Evolutionary conservation across 2,113 vertebrate genomes (phyloP), one percentile per base, ranked within the genome.

Genomic region (Phainopepla nitens): DNA sequence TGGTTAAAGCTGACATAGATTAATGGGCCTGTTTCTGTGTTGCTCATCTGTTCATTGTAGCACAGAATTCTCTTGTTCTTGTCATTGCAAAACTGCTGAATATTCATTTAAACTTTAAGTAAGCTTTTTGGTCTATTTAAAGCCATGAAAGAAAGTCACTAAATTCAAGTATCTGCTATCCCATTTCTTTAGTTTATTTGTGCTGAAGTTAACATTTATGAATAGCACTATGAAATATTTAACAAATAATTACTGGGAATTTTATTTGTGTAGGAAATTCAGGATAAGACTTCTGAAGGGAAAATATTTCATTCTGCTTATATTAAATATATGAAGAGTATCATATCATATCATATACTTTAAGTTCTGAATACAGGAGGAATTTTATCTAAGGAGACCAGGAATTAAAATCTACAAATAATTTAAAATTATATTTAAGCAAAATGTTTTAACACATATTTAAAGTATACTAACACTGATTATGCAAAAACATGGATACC

Each of bases 1-100:
- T 73, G 90, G 42, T 72, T 76, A 61, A 89, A 96, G 57, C 35
- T 83, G 93, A 65, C n/a, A 28, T 29, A 83, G 68, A 94, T 95
- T 49, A 68, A 94, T 75, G 86, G 47, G 15, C 19, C 94, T 92
- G 39, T 76, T 97, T 94, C 84, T 79, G 42, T 61, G 42, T 60
- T 73, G 69, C 79, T 94, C 87, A 87, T 84, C 93, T 82, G 66
- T 51, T 87, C 47, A 51, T 31, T 71, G 68, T 47, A 91, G 53
- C 80, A 81, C 61, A 86, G 31, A 88, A 88, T 69, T 64, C 49
- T 90, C 82, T 70, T 61, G 22, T 78, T 73, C 54, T 76, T 89
- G n/a, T 49, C 18, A 57, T 50, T 71, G 47, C 64, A 75, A 91
- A 91, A 75, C 71, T 66, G 28, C 61, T 95, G 84, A 90, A 82